Conservation (phyloP, 2,888 invertebrate genomes). For the Tenodera sinensis region DNA sequence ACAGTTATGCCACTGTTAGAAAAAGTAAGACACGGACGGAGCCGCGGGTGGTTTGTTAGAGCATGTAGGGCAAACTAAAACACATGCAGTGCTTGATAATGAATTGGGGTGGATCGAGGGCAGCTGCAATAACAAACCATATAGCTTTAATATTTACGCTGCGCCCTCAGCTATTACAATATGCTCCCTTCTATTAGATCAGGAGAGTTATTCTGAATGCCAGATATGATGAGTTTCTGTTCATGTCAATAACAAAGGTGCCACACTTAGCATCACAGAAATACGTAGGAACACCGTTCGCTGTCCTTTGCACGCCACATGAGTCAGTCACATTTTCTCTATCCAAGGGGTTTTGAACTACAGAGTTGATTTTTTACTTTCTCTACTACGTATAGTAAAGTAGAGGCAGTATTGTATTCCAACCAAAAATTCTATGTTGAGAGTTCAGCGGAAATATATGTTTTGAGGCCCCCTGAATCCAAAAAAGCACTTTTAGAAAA, state of each 20-base stretch:
- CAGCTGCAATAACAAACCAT: neutral
- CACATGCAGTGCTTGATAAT: neutral
- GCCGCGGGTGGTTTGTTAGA: neutral
- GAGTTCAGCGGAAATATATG: no score
- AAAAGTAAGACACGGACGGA: neutral
- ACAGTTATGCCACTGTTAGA: neutral
- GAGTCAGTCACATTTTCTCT: no score
- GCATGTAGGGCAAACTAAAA: neutral
- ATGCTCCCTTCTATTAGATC: neutral
- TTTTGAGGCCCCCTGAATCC: no score
- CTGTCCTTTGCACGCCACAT: no score
- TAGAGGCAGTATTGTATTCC: no score
- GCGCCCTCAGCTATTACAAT: neutral
- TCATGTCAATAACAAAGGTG: neutral
- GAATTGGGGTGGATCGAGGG: neutral
- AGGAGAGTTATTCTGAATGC: neutral
- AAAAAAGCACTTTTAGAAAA: no score
- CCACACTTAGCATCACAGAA: neutral
- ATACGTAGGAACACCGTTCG: neutral
- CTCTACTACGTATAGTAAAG: no score
- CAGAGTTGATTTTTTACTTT: no score
- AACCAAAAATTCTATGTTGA: no score
- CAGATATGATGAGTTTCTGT: neutral
- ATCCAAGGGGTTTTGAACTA: no score
- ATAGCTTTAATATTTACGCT: neutral